A percentile compares a stretch with the other conserved stretches of the same genome.
Conservation (phyloP, 2,888 invertebrate genomes). For the Chrysopilus asiliformis region DNA sequence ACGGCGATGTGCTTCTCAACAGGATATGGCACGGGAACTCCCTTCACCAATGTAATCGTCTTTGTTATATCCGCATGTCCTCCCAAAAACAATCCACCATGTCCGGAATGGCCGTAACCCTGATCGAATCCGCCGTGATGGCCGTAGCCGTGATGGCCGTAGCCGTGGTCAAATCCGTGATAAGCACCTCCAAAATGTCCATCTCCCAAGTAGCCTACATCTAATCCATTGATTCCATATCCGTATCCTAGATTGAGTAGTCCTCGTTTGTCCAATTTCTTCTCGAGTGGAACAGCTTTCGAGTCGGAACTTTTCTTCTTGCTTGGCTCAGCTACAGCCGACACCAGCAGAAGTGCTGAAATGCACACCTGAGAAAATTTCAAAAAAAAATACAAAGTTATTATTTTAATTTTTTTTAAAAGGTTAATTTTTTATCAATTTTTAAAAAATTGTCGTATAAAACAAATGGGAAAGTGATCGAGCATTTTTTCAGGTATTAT, state of each 20-base stretch:
- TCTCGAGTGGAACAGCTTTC: conserved; percentile 47
- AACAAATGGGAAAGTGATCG: too few relatives aligned
- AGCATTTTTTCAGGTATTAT: too few relatives aligned
- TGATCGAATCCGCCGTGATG: conserved; percentile 21
- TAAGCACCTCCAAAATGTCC: conserved; percentile 42
- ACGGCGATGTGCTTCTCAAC: conserved; percentile 49
- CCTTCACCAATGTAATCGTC: conserved; percentile 59
- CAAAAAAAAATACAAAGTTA: background rate
- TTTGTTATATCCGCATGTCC: conserved; percentile 46
- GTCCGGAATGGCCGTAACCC: conserved; percentile 30
- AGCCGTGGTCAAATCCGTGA: conserved; percentile 26
- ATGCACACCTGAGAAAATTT: conserved; percentile 46
- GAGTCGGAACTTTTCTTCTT: conserved; percentile 45
- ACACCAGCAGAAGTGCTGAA: conserved; percentile 62
- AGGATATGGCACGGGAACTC: conserved; percentile 57
- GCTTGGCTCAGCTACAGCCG: conserved; percentile 50
- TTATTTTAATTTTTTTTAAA: background rate
- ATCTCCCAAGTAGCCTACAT: conserved; percentile 58
- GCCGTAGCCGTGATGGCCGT: conserved; percentile 18
- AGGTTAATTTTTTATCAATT: too few relatives aligned
- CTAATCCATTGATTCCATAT: conserved; percentile 61
- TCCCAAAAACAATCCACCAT: conserved; percentile 29
- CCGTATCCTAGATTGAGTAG: conserved; percentile 67
- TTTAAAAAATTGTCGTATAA: too few relatives aligned
- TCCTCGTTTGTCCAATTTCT: conserved; percentile 73